A percentile compares a stretch with the other conserved stretches of the same genome.
Conservation (phyloP, 1,140 invertebrate genomes). For the Linepithema humile region DNA sequence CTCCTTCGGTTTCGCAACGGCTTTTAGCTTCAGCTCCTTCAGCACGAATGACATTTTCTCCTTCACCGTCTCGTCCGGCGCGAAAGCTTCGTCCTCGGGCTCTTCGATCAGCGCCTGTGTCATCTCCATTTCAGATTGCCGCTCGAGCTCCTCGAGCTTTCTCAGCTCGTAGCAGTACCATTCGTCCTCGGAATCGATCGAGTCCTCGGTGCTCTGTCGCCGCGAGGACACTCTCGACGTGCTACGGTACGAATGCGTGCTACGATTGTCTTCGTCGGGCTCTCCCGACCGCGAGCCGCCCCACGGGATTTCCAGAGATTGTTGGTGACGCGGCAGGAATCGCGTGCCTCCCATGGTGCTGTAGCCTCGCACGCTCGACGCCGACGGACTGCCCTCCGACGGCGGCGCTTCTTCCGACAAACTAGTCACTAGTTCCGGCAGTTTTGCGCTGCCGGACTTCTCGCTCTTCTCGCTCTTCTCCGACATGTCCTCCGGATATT, state of each 20-base stretch:
- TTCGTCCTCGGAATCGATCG: conserved; percentile 96
- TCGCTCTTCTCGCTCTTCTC: conserved; percentile 79
- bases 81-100: conserved; percentile 85
- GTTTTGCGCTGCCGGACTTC: conserved; percentile 77
- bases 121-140: conserved; percentile 88
- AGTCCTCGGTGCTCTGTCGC: conserved; percentile 95
- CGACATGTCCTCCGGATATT: conserved; percentile 77
- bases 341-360: conserved; percentile 81
- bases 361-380: conserved; percentile 86
- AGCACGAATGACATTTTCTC: conserved; percentile 91
- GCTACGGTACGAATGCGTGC: conserved; percentile 94
- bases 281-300: conserved; percentile 85
- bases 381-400: conserved; percentile 87
- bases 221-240: conserved; percentile 94
- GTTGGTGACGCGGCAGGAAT: conserved; percentile 89
- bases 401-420: conserved; percentile 82
- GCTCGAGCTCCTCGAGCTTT: conserved; percentile 94
- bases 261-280: conserved; percentile 93
- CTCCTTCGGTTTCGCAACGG: conserved; percentile 80
- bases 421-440: conserved; percentile 80
- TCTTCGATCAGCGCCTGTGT: conserved; percentile 86
- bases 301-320: conserved; percentile 92
- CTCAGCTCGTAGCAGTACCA: conserved; percentile 96
- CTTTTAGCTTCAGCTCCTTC: conserved; percentile 89
- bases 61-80: conserved; percentile 89